phyloP scores from a whole-genome alignment of 1,140 invertebrate genomes.

The Meloidogyne exigua region DNA sequence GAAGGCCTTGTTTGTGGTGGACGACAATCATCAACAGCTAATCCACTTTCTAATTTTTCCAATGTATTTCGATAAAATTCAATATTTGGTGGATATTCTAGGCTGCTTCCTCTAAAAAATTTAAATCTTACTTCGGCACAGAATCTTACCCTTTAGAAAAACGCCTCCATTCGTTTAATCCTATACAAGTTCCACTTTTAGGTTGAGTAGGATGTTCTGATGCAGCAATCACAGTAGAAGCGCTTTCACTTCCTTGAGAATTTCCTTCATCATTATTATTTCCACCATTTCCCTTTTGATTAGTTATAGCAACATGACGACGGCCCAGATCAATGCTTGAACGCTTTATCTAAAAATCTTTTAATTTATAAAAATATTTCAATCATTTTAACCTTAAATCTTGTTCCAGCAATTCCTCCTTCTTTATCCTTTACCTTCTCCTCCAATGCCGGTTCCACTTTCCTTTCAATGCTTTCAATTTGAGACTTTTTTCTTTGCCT shows the following conservation, averaged over 20 bases:
- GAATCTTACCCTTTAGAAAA: constrained; percentile 25
- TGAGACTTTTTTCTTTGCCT: not conserved
- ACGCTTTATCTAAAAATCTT: constrained; percentile 5
- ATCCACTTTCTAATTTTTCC: constrained; percentile 38
- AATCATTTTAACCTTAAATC: not conserved
- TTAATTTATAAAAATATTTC: not conserved
- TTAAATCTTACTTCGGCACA: not conserved
- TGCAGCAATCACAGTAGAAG: not conserved
- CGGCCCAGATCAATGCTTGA: constrained; percentile 17
- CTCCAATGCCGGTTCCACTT: not conserved
- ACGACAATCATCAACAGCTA: not conserved
- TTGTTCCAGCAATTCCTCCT: not conserved
- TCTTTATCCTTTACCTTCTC: not conserved
- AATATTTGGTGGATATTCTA: constrained; percentile 61
- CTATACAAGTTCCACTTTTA: not conserved
- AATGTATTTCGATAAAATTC: constrained; percentile 63
- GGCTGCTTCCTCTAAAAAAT: constrained; percentile 49
- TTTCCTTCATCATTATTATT: not conserved
- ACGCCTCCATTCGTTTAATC: constrained; percentile 1
- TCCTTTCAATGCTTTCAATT: too few relatives aligned
- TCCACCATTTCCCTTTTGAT: constrained; percentile 10
- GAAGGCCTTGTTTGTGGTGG: constrained; percentile 42
- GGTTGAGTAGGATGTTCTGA: not conserved
- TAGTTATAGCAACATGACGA: constrained; percentile 2
- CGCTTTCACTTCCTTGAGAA: constrained; percentile 3